Evolutionary conservation across 2,797 vertebrate species (phyloP), one percentile per base, ranked within the genome.

Genomic region (Falco rusticolus): DNA sequence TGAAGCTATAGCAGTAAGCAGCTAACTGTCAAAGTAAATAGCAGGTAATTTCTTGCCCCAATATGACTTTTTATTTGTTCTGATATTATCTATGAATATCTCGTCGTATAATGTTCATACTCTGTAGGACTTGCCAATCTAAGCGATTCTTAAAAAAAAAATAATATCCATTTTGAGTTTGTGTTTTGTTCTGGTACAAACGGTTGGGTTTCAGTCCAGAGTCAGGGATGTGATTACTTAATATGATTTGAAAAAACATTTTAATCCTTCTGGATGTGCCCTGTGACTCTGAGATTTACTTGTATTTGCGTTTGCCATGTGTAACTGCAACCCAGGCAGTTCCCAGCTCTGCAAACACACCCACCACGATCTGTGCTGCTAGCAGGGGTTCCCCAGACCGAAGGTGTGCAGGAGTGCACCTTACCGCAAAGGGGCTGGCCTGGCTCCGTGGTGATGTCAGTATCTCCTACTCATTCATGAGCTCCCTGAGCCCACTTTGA

Each of bases 321-420:
- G 1, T 37, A 68, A 53, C 50, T 21, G 13, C 20, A 48, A 18
- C 9, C 13, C 0, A 1, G 29, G 24, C 31, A 37, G 47, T 29
- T 69, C 31, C 0, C 56, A 56, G 39, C 17, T 60, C 61, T 34
- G 54, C 34, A 63, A 80, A 47, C 39, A 6, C 24, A 7, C 22
- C 61, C 59, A 50, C 33, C 37, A 64, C 64, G 37, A 63, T n/a
- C 12, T 24, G 6, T 43, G 47, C 34, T 60, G 1, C 34, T 24
- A 57, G 22, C 31, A 80, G 50, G 21, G 17, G 22, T 25, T 39
- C 19, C 20, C 16, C 45, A 74, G 31, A 64, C 5, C 47, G 47
- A 54, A 86, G 20, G 15, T 37, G 17, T 31, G 22, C 11, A 51
- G 51, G 37, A 37, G 16, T 74, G 14, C 11, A 22, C 25, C 8